phyloP scores from a whole-genome alignment of 2,797 vertebrate species.

The Paedocypris micromegethes region DNA sequence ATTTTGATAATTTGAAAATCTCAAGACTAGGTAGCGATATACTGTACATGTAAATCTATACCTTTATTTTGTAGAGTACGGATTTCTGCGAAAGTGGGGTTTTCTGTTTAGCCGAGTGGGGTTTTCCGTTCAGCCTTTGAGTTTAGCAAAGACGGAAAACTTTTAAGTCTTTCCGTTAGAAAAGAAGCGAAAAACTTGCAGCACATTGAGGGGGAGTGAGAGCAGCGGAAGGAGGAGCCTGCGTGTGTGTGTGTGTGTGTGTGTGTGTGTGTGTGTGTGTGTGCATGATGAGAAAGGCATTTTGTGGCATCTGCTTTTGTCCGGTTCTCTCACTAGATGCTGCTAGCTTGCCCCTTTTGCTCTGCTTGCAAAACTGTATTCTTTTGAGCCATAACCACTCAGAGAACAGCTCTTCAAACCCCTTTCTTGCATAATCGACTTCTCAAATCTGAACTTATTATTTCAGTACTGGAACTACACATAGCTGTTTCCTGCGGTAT shows the following conservation, averaged over 20 bases:
- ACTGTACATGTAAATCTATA: too few species aligned
- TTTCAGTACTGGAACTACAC: background rate
- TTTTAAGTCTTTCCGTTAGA: slow-evolving; percentile 42
- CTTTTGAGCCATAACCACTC: slow-evolving; percentile 42
- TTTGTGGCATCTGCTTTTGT: slow-evolving; percentile 61
- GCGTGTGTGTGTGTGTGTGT: slow-evolving; percentile 18
- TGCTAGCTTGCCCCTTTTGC: slow-evolving; percentile 63
- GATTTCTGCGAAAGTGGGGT: slow-evolving; percentile 13
- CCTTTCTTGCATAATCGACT: too few species aligned
- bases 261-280: slow-evolving; percentile 16
- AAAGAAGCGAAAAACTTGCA: slow-evolving; percentile 10
- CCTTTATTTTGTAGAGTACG: background rate
- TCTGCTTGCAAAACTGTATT: slow-evolving; percentile 46
- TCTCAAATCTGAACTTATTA: background rate
- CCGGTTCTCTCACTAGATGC: slow-evolving; percentile 66
- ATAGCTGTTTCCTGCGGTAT: background rate
- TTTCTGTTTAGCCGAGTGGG: slow-evolving; percentile 11
- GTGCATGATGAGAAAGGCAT: slow-evolving; percentile 34
- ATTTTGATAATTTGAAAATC: too few species aligned
- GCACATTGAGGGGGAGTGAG: slow-evolving; percentile 11
- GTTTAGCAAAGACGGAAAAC: slow-evolving; percentile 37
- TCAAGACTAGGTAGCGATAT: too few species aligned
- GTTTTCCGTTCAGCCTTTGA: slow-evolving; percentile 14
- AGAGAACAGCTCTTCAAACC: slow-evolving; percentile 12
- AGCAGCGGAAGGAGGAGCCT: slow-evolving; percentile 24